Evolutionary conservation across 2,113 vertebrate genomes (phyloP).

Genomic region (Sylvilagus bachmani): DNA sequence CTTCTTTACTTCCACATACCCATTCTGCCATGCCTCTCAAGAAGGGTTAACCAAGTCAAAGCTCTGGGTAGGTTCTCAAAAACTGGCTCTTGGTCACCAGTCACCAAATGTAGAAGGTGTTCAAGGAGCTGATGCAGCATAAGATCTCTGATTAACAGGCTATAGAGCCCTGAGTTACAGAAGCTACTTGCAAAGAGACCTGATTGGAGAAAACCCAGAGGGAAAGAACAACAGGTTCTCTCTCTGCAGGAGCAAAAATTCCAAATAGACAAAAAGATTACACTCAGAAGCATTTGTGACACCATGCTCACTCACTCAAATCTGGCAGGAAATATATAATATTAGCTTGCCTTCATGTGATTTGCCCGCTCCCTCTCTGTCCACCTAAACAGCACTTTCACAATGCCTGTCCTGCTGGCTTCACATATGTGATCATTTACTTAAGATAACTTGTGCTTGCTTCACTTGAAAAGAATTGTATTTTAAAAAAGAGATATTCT

Average conservation of each 20-base stretch:
- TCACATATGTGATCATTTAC: neutral
- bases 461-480: constrained; percentile 5
- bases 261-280: neutral
- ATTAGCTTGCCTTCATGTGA: neutral
- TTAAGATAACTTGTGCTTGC: neutral
- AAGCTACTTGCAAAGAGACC: neutral
- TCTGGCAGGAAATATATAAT: neutral
- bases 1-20: neutral
- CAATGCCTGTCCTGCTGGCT: neutral
- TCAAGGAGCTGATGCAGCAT: neutral
- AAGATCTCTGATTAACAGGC: neutral
- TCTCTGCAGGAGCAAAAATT: neutral
- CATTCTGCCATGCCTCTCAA: neutral
- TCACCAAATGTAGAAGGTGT: neutral
- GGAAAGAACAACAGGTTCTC: neutral
- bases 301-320: neutral
- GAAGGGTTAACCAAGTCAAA: neutral
- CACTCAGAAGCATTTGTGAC: neutral
- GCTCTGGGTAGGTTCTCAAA: neutral
- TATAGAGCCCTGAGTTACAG: neutral
- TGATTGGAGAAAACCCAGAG: neutral
- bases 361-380: neutral
- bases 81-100: neutral
- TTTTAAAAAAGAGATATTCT: neutral
- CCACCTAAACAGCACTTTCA: neutral